A percentile compares a stretch with the other conserved stretches of the same genome.
These are phyloP conservation scores for Gibbula magus DNA, from an alignment of 2,888 invertebrate genomes.

Conservation along the genomic window DNA sequence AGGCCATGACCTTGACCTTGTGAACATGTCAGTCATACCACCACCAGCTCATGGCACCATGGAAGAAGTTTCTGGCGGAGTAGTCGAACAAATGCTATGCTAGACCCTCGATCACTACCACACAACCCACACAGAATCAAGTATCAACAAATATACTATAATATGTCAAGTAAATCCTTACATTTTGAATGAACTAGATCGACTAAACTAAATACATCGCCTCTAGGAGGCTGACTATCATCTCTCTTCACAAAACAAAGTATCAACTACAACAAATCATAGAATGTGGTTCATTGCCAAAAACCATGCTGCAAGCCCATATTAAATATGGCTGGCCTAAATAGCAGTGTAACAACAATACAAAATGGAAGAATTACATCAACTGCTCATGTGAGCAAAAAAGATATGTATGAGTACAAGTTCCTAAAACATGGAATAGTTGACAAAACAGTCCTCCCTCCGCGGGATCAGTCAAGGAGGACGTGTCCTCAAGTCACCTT, in stretches of 20 bases:
- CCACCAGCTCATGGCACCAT: constrained; percentile 19
- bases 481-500: neutral
- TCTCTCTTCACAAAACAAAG: neutral
- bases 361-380: constrained; percentile 28
- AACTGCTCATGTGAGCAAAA: constrained; percentile 13
- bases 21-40: constrained; percentile 2
- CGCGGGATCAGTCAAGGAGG: no score
- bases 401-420: constrained; percentile 25
- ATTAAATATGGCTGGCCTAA: constrained; percentile 24
- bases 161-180: constrained; percentile 22
- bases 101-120: neutral
- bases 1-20: constrained; percentile 4
- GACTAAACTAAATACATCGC: constrained; percentile 1
- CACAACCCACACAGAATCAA: constrained; percentile 18
- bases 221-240: constrained; percentile 28
- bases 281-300: constrained; percentile 17
- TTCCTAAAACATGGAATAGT: constrained; percentile 26
- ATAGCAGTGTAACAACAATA: neutral
- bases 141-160: constrained; percentile 22
- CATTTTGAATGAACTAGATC: constrained; percentile 19
- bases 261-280: constrained; percentile 18
- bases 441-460: constrained; percentile 11
- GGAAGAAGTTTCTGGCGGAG: constrained; percentile 13
- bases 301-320: constrained; percentile 12
- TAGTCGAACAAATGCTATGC: neutral